These are phyloP conservation scores for Nerophis lumbriciformis DNA, from an alignment of 2,113 vertebrate genomes.

Conservation along the genomic window DNA sequence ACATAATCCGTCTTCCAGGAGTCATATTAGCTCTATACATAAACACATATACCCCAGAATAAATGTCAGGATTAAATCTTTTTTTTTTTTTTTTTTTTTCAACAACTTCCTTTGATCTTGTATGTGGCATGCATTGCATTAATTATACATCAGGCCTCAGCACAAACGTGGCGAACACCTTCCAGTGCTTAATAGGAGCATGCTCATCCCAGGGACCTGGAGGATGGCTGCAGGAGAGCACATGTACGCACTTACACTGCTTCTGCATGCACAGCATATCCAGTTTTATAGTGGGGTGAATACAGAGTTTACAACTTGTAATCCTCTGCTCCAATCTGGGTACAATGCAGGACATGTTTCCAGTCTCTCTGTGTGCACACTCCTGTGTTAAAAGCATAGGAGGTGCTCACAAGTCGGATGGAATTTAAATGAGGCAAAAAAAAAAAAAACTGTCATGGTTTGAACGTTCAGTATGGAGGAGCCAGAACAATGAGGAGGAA, in stretches of 20 bases:
- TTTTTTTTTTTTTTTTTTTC: slow-evolving; percentile 18
- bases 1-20: slow-evolving; percentile 6
- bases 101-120: slow-evolving; percentile 67
- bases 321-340: slow-evolving; percentile 17
- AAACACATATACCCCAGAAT: slow-evolving; percentile 33
- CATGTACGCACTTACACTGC: slow-evolving; percentile 6
- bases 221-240: slow-evolving; percentile 54
- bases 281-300: slow-evolving; percentile 11
- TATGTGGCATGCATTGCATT: slow-evolving; percentile 65
- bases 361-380: not conserved
- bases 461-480: slow-evolving; percentile 15
- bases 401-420: slow-evolving; percentile 27
- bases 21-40: slow-evolving; percentile 1
- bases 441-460: slow-evolving; percentile 16
- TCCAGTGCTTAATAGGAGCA: slow-evolving; percentile 47
- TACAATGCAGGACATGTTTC: slow-evolving; percentile 25
- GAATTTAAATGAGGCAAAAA: slow-evolving; percentile 23
- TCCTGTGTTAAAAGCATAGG: slow-evolving; percentile 7
- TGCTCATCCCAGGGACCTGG: slow-evolving; percentile 48
- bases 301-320: slow-evolving; percentile 11
- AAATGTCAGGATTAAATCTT: slow-evolving; percentile 42
- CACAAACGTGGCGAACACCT: slow-evolving; percentile 56
- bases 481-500: slow-evolving; percentile 32
- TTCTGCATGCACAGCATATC: slow-evolving; percentile 22
- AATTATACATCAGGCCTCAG: slow-evolving; percentile 68